Evolutionary conservation across 1,140 invertebrate genomes (phyloP), one percentile per base, ranked within the genome.

Genomic region (Mylabris phalerata): DNA sequence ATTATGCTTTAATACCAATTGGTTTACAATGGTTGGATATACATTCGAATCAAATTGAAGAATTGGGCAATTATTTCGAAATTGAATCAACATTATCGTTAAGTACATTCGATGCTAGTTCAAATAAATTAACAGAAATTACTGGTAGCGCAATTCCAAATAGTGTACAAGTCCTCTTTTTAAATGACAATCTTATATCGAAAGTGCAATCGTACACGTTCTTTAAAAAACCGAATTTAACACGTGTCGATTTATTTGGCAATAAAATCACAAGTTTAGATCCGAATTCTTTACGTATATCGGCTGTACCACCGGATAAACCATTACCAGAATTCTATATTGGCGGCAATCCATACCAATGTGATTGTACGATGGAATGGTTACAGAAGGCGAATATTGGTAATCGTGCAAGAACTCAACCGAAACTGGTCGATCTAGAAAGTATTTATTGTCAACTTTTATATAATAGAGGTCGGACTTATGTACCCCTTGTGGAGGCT

Each of bases 131-230:
- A 56, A 87, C 85, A 2, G 91, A 93, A 78, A 90, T 95, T 50
- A 90, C 87, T 10, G 87, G 88, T 44, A 87, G 84, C 68, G 84
- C 89, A 1, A 87, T 95, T 67, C 92, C 92, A 0, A 90, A 92
- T 75, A 90, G 89, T 57, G 86, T 94, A 0, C 88, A 93, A 75
- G 81, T 89, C 64, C 74, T 94, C 4, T 89, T 88, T 67, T 78
- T 95, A 26, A 91, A 89, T 67, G 86, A 93, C 71, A 95, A 95
- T 78, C 76, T 84, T 41, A 94, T 95, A 61, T 83, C 82, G 24
- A 90, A 87, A 76, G 89, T 95, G 48, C 89, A 92, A 66, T 90
- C 90, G 1, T 93, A 93, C 65, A 90, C 92, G n/a, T 95, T 95
- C 74, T 89, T 93, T 75, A 91, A 92, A 70, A 95, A 95, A 73